phyloP scores from a whole-genome alignment of 2,797 vertebrate genomes.

The Eleutherodactylus coqui region DNA sequence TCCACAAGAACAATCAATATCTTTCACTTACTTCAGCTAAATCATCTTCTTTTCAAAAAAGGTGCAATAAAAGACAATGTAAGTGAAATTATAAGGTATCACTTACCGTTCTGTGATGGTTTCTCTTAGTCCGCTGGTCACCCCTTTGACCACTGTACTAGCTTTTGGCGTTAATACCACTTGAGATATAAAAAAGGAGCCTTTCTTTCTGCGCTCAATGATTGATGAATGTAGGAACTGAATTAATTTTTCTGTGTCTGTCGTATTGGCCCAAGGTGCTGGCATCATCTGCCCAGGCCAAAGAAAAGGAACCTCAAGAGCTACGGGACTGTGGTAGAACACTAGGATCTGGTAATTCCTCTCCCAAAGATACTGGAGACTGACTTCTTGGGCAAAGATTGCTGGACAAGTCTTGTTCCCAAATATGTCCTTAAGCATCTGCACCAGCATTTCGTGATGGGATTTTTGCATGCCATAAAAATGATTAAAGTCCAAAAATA shows the following conservation, averaged over 20 bases:
- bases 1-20: no score
- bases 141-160: slow-evolving; percentile 96
- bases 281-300: slow-evolving; percentile 99
- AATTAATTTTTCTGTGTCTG: slow-evolving; percentile 94
- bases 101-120: slow-evolving; percentile 95
- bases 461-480: slow-evolving; percentile 98
- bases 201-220: slow-evolving; percentile 94
- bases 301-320: slow-evolving; percentile 93
- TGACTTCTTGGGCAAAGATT: slow-evolving; percentile 95
- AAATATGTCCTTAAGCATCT: slow-evolving; percentile 92
- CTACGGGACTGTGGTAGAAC: slow-evolving; percentile 97
- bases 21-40: neutral
- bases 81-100: neutral
- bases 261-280: slow-evolving; percentile 96
- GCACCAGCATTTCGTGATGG: slow-evolving; percentile 96
- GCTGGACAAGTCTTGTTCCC: slow-evolving; percentile 95
- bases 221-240: slow-evolving; percentile 95
- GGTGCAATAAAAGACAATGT: neutral
- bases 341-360: slow-evolving; percentile 95
- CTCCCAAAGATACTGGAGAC: slow-evolving; percentile 95
- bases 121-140: slow-evolving; percentile 96
- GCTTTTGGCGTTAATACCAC: slow-evolving; percentile 97
- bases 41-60: neutral
- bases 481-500: slow-evolving; percentile 98
- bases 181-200: slow-evolving; percentile 97